phyloP scores from a whole-genome alignment of 2,797 vertebrate species.

The Melanotaenia boesemani region DNA sequence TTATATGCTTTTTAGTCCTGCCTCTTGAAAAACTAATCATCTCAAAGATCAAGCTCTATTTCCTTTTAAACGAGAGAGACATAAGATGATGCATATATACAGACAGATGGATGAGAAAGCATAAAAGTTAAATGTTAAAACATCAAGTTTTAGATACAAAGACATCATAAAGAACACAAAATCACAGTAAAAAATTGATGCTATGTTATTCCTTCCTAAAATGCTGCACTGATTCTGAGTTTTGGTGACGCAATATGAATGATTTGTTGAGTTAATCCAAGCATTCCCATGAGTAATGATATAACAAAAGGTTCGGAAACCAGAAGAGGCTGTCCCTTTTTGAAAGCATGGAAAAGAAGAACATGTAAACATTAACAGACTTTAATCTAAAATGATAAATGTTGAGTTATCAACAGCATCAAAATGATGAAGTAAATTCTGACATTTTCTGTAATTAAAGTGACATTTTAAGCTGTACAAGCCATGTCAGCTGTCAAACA shows the following conservation, averaged over 20 bases:
- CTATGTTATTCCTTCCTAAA: constrained; percentile 11
- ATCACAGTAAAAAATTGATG: constrained; percentile 7
- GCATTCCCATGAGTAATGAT: constrained; percentile 48
- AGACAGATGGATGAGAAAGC: background rate
- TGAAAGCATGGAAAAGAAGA: constrained; percentile 17
- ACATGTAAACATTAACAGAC: constrained; percentile 28
- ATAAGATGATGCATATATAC: background rate
- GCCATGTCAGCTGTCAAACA: constrained; percentile 9
- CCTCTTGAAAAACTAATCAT: constrained; percentile 40
- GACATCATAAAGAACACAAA: background rate
- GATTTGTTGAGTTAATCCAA: constrained; percentile 45
- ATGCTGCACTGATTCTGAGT: constrained; percentile 7
- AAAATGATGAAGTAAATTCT: background rate
- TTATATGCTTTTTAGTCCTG: constrained; percentile 30
- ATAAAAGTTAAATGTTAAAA: background rate
- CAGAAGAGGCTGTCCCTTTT: constrained; percentile 33
- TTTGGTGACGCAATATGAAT: constrained; percentile 41
- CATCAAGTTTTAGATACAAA: background rate
- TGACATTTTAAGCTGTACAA: background rate
- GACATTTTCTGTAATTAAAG: constrained; percentile 10
- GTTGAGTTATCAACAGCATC: background rate
- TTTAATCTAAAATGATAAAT: constrained; percentile 8
- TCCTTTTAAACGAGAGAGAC: background rate
- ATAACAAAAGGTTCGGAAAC: constrained; percentile 54
- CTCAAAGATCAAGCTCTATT: background rate